Base-by-base conservation (phyloP, 2,113 vertebrate species). In the Labeo catla region DNA sequence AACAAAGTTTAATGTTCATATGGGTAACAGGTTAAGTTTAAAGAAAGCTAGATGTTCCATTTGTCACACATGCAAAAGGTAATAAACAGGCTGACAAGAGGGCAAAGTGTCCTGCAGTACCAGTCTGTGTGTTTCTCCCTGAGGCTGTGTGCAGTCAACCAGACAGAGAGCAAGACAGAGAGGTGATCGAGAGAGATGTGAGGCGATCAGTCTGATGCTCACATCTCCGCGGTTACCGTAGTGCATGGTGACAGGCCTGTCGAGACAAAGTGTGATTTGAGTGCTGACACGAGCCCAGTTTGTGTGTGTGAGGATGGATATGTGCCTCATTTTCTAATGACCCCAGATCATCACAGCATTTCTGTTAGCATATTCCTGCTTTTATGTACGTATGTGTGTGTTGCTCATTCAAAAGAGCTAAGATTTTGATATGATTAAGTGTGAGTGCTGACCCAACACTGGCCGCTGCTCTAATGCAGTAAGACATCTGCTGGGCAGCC, bases 401-500 rank as follows among this genome's bases (percentile, higher is more conserved):
- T 34, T 72, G 65, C 13, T 80, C 11, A 8, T 63, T 7, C 9
- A 61, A 45, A 36, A 34, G 72, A 61, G 47, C 74, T 49, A 13
- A n/a, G 11, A 73, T 19, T 78, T 28, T 90, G 70, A 74, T 28
- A 28, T 81, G 54, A 89, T 85, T 13, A 23, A 52, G 28, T 77
- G 8, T 84, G 83, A 84, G 54, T 54, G 50, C 39, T 83, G 52
- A 52, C 78, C 82, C 21, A 79, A 63, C 50, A 61, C 23, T 72
- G 19, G 34, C 45, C 12, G 4, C 9, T 21, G 5, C 11, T 34
- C 54, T 92, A 91, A 93, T 89, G 43, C 10, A 66, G 82, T 21
- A 76, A 90, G 90, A 89, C 92, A 92, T 90, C 86, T 89, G 87
- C 83, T 59, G 15, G 63, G 89, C 89, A 88, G 77, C 83, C 79